Base-by-base conservation (phyloP, 2,797 vertebrate genomes). In the Diglossa cyanea region DNA sequence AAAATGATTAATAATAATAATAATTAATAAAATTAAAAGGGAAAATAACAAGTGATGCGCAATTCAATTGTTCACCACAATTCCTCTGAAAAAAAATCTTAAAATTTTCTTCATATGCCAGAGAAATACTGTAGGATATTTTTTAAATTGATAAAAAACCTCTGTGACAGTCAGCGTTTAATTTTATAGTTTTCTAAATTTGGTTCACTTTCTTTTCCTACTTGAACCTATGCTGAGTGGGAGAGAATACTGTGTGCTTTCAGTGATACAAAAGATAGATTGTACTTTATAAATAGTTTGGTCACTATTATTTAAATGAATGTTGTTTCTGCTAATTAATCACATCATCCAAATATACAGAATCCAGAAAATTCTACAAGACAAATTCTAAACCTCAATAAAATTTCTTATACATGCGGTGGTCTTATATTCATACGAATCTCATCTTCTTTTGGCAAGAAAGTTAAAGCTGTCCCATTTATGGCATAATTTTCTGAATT, bases 111-210 rank as follows among this genome's bases (percentile, higher is more conserved):
- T 70, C 14, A 6, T 63, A 10, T 53, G 10, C 18, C 37, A 72
- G 10, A 87, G 19, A 9, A 86, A 83, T 31, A 14, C 4, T 20
- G 30, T 8, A 25, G 3, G 26, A 3, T 78, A 47, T 28, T 68
- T 84, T 72, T 62, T 2, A 33, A 58, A 51, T 53, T 4, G 6
- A 33, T 30, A 65, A 58, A 48, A 73, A 14, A 1, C 2, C 3
- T 25, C 2, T 68, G 0, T 48, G 33, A 8, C 4, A 26, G 5
- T 2, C 4, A 3, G 4, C 18, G 4, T 44, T 84, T 42, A 62
- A 71, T 60, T 87, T 91, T 71, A 17, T 13, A 39, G 1, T 26
- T 57, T 25, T 65, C 13, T 45, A 53, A 80, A 86, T 63, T 68
- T 51, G 2, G 2, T 91, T 73, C 6, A 10, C 2, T 72, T 88